A percentile compares a stretch with the other conserved stretches of the same genome.
Conservation (phyloP, 1,140 invertebrate species). For the Trachelipus rathkii region DNA sequence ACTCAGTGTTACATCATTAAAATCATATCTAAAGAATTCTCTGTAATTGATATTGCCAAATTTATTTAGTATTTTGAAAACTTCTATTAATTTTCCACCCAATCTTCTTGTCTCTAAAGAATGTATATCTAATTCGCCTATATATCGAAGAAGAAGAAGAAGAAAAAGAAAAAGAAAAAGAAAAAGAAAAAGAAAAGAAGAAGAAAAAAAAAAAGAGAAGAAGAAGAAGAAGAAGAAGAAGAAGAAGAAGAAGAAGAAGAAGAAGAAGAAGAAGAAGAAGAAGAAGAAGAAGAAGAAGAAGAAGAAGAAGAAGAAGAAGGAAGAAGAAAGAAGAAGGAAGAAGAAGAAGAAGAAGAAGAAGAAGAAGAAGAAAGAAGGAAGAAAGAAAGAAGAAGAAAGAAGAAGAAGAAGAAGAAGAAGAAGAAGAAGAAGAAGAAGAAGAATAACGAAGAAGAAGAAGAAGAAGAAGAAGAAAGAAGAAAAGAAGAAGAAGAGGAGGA, state of each 20-base stretch:
- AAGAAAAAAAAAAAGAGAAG: neutral
- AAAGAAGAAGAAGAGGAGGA: neutral
- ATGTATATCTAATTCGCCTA: too few species aligned
- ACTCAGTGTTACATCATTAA: too few species aligned
- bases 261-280: neutral
- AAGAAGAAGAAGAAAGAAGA: constrained; percentile 5
- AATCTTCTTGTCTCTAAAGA: too few species aligned
- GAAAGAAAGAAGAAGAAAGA: neutral
- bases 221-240: neutral
- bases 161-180: neutral
- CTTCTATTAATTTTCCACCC: too few species aligned
- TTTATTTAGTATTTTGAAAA: too few species aligned
- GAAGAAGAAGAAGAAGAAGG: neutral
- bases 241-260: neutral
- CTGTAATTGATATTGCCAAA: too few species aligned
- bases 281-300: neutral
- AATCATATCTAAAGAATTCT: too few species aligned
- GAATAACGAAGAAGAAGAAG: too few species aligned
- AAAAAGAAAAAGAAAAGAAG: neutral
- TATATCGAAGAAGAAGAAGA: too few species aligned
- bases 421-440: too few species aligned
- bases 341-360: neutral
- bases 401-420: neutral
- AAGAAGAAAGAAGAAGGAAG: neutral
- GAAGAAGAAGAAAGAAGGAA: neutral